Evolutionary conservation across 1,140 invertebrate species (phyloP), one percentile per base, ranked within the genome.

Genomic region (Hycleus cichorii): DNA sequence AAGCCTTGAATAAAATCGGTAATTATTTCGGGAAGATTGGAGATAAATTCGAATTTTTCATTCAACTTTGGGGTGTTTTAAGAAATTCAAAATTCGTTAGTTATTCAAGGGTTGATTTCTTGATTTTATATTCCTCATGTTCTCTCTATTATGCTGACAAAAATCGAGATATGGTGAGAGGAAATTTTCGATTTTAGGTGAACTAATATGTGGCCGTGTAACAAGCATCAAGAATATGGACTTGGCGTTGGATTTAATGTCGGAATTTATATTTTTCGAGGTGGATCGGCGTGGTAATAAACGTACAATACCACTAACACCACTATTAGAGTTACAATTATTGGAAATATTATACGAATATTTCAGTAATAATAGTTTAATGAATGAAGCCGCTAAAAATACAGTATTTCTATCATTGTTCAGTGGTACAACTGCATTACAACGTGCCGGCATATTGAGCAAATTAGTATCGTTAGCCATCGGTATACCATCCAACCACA

Each of bases 241-340:
- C 64, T 58, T 83, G 3, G 84, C 85, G 26, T 81, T 88, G 74
- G 87, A 90, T 61, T 75, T 92, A 24, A 90, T 91, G 73, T 81
- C 87, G 3, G 88, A 91, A 69, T 90, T 89, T 72, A 81, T 92
- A 24, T 92, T 92, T 66, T 84, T 84, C 49, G 89, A 92, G 72
- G 78, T 83, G 0, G 86, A 88, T 26, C 77, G 81, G 27, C 76
- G 83, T 12, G 83, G 84, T 32, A 78, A 79, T 42, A 79, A 81
- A 40, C 77, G 80, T 38, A 64, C 69, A 9, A 64, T 72, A 0
- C 74, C 75, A 57, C 69, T 88, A 48, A 81, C 77, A 49, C 78
- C 84, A 0, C 76, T 90, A 38, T 84, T 88, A 65, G 88, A 91
- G 65, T 70, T 91, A 12, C 87, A 90, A 64, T 70, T 92, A 0